Evolutionary conservation across 1,140 invertebrate genomes (phyloP).

Genomic region (Trichonephila inaurata): DNA sequence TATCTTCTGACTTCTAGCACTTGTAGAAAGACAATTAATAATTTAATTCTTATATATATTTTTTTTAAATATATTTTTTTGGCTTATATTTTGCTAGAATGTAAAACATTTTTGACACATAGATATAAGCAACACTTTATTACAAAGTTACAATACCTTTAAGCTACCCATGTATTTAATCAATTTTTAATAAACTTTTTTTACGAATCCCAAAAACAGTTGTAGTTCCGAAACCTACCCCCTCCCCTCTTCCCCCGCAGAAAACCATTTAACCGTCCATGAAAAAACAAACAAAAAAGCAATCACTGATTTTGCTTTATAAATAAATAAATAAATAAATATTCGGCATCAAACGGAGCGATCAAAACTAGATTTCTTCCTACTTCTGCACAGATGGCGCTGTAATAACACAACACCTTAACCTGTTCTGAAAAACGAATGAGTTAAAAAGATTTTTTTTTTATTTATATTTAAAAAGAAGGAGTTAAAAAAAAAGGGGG

Average conservation of each 20-base stretch:
- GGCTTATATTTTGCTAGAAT: too few species aligned
- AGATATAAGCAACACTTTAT: too few species aligned
- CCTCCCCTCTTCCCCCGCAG: background rate
- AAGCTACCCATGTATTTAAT: too few species aligned
- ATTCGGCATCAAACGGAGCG: background rate
- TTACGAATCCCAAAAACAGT: too few species aligned
- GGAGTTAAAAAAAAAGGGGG: background rate
- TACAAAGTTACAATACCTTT: too few species aligned
- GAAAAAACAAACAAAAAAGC: background rate
- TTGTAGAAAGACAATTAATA: too few species aligned
- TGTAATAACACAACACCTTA: conserved; percentile 8
- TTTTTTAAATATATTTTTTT: too few species aligned
- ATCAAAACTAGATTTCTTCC: conserved; percentile 8
- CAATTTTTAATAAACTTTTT: too few species aligned
- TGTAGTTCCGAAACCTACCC: too few species aligned
- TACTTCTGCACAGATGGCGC: background rate
- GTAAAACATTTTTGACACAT: too few species aligned
- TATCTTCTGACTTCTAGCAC: too few species aligned
- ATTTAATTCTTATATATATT: too few species aligned
- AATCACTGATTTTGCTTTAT: background rate
- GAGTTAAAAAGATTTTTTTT: background rate
- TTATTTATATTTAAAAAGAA: background rate
- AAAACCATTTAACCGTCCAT: background rate
- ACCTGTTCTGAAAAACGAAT: conserved; percentile 10
- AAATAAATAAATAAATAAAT: background rate